A percentile compares a stretch with the other conserved stretches of the same genome.
Evolutionary conservation across 2,888 invertebrate genomes (phyloP).

Genomic region (Periphyllus acericola): DNA sequence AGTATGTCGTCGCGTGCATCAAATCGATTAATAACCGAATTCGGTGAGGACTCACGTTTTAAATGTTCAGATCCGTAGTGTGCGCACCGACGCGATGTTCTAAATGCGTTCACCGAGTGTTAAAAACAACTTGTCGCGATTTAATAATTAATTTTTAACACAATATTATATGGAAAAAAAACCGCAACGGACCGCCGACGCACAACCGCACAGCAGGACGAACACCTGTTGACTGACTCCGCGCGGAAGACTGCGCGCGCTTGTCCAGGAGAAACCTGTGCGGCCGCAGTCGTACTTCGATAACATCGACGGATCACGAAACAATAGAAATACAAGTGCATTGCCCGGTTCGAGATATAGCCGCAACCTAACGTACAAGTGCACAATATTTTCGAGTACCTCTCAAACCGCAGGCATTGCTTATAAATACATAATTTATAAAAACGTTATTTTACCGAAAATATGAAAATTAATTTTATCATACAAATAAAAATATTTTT

Average conservation of each 20-base stretch:
- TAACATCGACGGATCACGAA: background rate
- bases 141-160: background rate
- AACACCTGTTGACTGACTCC: conserved; percentile 53
- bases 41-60: background rate
- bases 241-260: conserved; percentile 32
- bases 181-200: background rate
- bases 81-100: background rate
- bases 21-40: background rate
- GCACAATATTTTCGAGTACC: background rate
- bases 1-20: background rate
- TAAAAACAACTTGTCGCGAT: background rate
- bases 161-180: conserved; percentile 4
- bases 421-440: background rate
- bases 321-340: background rate
- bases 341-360: background rate
- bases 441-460: background rate
- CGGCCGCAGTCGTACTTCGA: background rate
- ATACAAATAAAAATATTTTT: too few relatives aligned
- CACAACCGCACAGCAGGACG: conserved; percentile 47
- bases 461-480: background rate
- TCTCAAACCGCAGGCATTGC: background rate
- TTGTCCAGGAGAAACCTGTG: conserved; percentile 15
- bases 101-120: conserved; percentile 4
- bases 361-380: background rate
- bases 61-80: background rate